These are phyloP conservation scores for Hyperoplus immaculatus DNA, from an alignment of 2,797 vertebrate species.

Conservation along the genomic window DNA sequence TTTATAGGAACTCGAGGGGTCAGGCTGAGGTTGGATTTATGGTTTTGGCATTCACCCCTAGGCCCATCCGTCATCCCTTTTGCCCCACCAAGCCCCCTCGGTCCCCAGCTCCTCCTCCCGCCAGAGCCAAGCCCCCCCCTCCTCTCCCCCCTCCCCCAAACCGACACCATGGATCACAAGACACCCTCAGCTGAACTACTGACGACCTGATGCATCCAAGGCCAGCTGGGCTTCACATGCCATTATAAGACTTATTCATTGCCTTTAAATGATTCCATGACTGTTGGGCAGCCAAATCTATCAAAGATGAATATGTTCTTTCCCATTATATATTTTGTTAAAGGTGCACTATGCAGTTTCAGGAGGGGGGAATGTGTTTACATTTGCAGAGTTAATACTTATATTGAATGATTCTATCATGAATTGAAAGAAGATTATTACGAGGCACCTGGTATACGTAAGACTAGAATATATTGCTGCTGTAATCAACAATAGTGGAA, in stretches of 20 bases:
- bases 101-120: constrained; percentile 54
- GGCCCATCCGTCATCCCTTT: constrained; percentile 88
- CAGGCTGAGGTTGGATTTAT: constrained; percentile 89
- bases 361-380: too few relatives aligned
- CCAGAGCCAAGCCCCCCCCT: constrained; percentile 78
- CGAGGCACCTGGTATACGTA: too few relatives aligned
- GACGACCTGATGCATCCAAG: constrained; percentile 91
- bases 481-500: too few relatives aligned
- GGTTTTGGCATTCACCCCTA: constrained; percentile 88
- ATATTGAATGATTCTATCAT: too few relatives aligned
- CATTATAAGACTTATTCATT: constrained; percentile 91
- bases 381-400: too few relatives aligned
- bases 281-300: constrained; percentile 44
- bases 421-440: too few relatives aligned
- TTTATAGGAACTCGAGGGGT: constrained; percentile 87
- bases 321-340: too few relatives aligned
- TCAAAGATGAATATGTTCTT: too few relatives aligned
- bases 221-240: constrained; percentile 92
- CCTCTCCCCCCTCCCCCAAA: constrained; percentile 17
- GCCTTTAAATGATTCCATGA: constrained; percentile 77
- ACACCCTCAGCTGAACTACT: constrained; percentile 93
- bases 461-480: too few relatives aligned
- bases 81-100: constrained; percentile 55
- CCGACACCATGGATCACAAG: constrained; percentile 85
- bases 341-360: too few relatives aligned